Evolutionary conservation across 37 sponge, comb jelly and placozoan species (phyloP), one percentile per base, ranked within the genome.

Genomic region (Beroe forskalii): DNA sequence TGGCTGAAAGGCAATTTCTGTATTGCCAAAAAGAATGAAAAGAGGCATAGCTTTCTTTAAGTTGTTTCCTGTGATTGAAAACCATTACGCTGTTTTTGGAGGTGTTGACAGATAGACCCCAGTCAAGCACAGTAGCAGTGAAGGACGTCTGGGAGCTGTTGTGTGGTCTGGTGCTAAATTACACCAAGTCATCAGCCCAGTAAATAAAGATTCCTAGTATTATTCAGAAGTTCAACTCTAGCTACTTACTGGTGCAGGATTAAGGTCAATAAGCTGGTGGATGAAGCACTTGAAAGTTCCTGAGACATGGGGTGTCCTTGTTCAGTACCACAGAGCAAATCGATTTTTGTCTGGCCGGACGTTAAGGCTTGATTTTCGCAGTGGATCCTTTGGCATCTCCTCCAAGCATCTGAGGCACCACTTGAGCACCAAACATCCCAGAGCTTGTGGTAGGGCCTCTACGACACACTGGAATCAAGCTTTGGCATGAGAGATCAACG

Each of bases 131-230:
- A 63, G 66, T 63, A 63, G 25, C 4, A 4, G 14, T 20, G n/a
- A 24, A 63, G 66, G 6, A n/a, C 66, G 25, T 6, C 9, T 24
- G 25, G 14, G 28, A 63, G 27, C 4, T 2, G 35, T 2, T 69
- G 38, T 33, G 1, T 9, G 38, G 38, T 32, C 17, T 33, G 8
- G 6, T 19, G 72, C 38, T 6, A 32, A 14, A 17, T 14, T 19
- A 48, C 38, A 69, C 72, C 4, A 69, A 36, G 39, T 69, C 72
- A 69, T 69, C 72, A 20, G 72, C 72, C 72, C 72, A 69, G 38
- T 33, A 17, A 69, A 17, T 33, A 17, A 9, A 69, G 72, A 35
- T 69, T 33, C 12, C 33, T 69, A 2, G 32, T 37, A 4, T 31
- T 36, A 9, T 23, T 63, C 23, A n/a, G n/a, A 3, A 20, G 25